Conservation (phyloP, 2,888 invertebrate species). For the Icerya purchasi region DNA sequence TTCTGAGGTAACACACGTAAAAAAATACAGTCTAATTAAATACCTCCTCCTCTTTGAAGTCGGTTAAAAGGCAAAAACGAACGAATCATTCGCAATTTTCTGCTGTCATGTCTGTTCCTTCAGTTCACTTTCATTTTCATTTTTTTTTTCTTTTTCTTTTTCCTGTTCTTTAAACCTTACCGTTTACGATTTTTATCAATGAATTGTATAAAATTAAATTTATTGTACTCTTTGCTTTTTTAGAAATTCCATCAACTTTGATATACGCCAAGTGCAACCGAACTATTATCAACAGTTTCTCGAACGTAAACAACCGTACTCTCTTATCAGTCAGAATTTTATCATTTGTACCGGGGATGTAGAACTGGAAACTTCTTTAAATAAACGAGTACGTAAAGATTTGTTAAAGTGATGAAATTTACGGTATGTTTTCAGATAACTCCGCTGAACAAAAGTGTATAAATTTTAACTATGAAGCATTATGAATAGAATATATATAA, state of each 20-base stretch:
- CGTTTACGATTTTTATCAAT: no score
- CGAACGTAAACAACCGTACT: conserved; percentile 39
- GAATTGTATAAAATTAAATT: no score
- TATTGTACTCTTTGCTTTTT: no score
- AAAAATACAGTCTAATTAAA: no score
- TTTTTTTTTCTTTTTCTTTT: neutral
- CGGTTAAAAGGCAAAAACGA: no score
- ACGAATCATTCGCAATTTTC: no score
- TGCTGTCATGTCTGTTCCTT: no score
- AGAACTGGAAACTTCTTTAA: conserved; percentile 78
- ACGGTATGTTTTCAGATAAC: neutral
- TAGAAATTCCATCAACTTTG: neutral
- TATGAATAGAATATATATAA: neutral
- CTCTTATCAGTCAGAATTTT: conserved; percentile 84
- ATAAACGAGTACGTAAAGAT: conserved; percentile 54
- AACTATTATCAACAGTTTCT: neutral
- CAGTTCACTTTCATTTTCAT: neutral
- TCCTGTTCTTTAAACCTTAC: neutral
- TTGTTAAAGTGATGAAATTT: no score
- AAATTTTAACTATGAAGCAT: neutral
- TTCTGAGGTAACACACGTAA: no score
- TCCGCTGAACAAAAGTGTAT: neutral
- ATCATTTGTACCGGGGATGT: conserved; percentile 83
- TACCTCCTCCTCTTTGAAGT: no score
- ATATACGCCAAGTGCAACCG: neutral